phyloP scores from a whole-genome alignment of 2,113 vertebrate genomes.

The Bothrops jararaca region DNA sequence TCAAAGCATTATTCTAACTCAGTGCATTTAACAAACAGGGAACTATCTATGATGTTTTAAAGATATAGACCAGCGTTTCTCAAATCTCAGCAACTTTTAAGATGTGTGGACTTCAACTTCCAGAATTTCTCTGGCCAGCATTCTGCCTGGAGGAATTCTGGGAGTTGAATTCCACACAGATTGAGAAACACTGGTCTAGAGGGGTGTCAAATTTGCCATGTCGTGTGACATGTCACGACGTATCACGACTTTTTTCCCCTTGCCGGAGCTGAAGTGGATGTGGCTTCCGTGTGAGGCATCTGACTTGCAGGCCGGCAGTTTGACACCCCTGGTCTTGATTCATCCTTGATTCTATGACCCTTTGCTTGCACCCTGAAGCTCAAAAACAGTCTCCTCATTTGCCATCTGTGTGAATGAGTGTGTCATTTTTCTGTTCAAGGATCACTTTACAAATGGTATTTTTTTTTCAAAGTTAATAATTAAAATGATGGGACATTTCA shows the following conservation, averaged over 20 bases:
- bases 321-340: background rate
- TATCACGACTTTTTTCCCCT: no score
- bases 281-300: no score
- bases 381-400: background rate
- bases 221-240: no score
- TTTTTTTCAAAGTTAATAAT: background rate
- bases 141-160: background rate
- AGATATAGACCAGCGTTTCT: background rate
- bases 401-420: background rate
- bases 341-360: background rate
- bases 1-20: background rate
- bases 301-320: no score
- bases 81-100: background rate
- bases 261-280: no score
- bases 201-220: no score
- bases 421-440: background rate
- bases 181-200: background rate
- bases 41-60: background rate
- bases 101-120: background rate
- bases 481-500: background rate
- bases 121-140: background rate
- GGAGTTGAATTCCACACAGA: background rate
- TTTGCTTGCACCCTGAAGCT: background rate
- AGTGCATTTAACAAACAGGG: background rate
- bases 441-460: background rate